phyloP scores from a whole-genome alignment of 2,888 invertebrate species.

The Tetrapedia diversipes region DNA sequence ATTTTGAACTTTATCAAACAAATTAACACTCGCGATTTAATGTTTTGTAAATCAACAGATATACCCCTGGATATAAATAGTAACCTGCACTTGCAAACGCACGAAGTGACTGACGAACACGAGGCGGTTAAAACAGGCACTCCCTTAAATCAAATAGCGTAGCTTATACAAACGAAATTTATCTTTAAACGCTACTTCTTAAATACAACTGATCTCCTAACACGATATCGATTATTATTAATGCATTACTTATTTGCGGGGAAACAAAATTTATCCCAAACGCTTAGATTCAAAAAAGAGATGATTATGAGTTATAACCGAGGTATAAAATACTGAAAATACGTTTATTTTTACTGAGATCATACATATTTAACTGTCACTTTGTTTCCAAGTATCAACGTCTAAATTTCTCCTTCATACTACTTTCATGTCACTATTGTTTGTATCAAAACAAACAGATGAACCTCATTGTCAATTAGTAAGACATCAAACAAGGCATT shows the following conservation, averaged over 20 bases:
- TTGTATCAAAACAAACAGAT: neutral
- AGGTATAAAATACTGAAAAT: no score
- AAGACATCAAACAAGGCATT: conserved; percentile 43
- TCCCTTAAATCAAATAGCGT: conserved; percentile 29
- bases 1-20: neutral
- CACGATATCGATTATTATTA: neutral
- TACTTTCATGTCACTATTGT: neutral
- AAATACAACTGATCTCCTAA: neutral
- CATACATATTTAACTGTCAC: no score
- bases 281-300: no score
- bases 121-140: conserved; percentile 21
- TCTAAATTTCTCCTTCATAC: neutral
- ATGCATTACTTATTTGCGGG: no score
- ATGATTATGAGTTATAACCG: no score
- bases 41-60: neutral
- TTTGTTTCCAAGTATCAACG: no score
- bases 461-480: conserved; percentile 10
- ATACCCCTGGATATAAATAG: conserved; percentile 4
- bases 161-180: conserved; percentile 22
- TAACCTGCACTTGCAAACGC: neutral
- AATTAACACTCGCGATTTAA: neutral
- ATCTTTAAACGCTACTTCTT: neutral
- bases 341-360: no score
- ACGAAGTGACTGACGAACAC: no score
- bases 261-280: no score